Base-by-base conservation (phyloP, 2,113 vertebrate species). In the Morphnarchus princeps region DNA sequence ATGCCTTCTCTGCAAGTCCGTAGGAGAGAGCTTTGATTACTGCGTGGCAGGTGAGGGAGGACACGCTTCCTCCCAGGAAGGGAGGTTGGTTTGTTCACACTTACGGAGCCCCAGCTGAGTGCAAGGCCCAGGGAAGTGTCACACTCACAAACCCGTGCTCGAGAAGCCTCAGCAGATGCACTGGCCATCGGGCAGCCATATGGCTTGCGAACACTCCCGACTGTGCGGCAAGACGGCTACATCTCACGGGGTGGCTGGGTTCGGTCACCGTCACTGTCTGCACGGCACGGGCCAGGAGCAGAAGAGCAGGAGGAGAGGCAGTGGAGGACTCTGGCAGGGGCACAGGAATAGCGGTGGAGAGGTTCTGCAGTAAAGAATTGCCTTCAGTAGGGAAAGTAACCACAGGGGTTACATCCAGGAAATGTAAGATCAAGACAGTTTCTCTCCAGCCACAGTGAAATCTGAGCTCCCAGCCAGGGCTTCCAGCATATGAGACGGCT, bases 401-500 rank as follows among this genome's bases (percentile, higher is more conserved):
- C n/a, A 5, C 8, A 18, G 15, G 22, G 10, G 4, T 31, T 22
- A 40, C 0, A 2, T 7, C 49, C 50, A n/a, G 38, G 13, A 11
- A 24, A 40, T 2, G 10, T 2, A 31, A 58, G 50, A n/a, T 22
- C 25, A 9, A 21, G 49, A 13, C 6, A 19, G 47, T 22, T 76
- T 29, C 34, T 36, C 38, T 59, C 38, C 72, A 67, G 31, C 25
- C 29, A 8, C 7, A 36, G 28, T 4, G 26, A 52, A 32, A 32
- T 9, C 28, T 3, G 61, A 76, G 57, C 40, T 76, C 20, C 84
- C 71, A 20, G 31, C 42, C 3, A 0, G 10, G 21, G 16, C 32
- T 55, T 22, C 80, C 63, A 0, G 0, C 7, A 0, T 0, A 3
- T 0, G 24, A 17, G 49, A 17, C 3, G 2, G 62, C 45, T 34